Evolutionary conservation across 2,113 vertebrate species (phyloP).

Genomic region (Catharus bicknelli): DNA sequence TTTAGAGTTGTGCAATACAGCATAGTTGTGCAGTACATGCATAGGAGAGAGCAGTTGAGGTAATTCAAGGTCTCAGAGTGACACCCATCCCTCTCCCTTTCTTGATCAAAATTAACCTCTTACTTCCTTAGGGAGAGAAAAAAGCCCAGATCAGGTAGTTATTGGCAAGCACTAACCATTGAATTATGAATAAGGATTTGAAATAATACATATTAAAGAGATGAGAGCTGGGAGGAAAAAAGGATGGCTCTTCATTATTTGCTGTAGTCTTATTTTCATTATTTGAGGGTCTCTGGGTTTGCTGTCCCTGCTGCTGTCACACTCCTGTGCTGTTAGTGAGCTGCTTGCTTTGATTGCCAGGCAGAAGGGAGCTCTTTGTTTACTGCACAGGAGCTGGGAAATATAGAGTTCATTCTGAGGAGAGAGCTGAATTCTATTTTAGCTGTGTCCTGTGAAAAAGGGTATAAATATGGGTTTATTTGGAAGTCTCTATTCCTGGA

Average conservation of each 20-base stretch:
- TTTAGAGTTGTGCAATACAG: not conserved
- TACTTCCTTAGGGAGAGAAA: not conserved
- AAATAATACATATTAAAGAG: conserved; percentile 7
- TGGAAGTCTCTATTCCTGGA: conserved; percentile 11
- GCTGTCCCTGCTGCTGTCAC: conserved; percentile 16
- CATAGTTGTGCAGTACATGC: not conserved
- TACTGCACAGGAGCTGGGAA: not conserved
- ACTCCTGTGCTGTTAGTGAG: not conserved
- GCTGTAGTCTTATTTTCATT: conserved; percentile 22
- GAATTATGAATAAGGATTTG: conserved; percentile 23
- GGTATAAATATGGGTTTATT: not conserved
- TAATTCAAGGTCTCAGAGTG: not conserved
- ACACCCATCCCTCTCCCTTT: not conserved
- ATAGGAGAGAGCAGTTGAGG: not conserved
- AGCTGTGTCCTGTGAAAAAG: not conserved
- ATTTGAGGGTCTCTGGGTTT: not conserved
- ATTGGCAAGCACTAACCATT: not conserved
- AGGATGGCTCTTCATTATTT: not conserved
- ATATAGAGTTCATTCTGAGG: conserved; percentile 4
- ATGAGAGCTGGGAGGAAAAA: not conserved
- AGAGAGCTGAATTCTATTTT: conserved; percentile 31
- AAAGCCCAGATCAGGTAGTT: not conserved
- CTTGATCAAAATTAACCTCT: conserved; percentile 23
- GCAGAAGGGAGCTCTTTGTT: conserved; percentile 40
- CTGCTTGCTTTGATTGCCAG: not conserved